phyloP scores from a whole-genome alignment of 1,140 invertebrate genomes.

The Drosophila rufa region DNA sequence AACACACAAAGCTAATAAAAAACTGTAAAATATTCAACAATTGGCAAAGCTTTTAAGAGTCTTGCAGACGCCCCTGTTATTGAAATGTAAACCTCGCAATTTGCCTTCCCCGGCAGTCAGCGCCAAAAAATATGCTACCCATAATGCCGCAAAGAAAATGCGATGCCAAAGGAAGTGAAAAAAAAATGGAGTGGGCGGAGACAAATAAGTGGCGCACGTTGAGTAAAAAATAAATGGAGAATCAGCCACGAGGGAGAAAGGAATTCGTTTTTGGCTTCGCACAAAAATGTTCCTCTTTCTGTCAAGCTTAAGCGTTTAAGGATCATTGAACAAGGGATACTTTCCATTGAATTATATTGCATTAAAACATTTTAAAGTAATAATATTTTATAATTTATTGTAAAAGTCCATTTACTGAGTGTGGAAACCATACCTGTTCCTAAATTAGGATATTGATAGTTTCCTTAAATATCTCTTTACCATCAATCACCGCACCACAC shows the following conservation, averaged over 20 bases:
- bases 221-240: conserved; percentile 17
- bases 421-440: background rate
- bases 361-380: background rate
- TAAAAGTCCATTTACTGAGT: too few relatives aligned
- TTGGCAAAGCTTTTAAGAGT: conserved; percentile 77
- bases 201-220: conserved; percentile 41
- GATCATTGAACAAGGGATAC: background rate
- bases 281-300: conserved; percentile 13
- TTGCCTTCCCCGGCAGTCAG: conserved; percentile 24
- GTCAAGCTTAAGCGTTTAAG: conserved; percentile 20
- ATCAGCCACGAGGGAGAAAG: background rate
- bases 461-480: conserved; percentile 28
- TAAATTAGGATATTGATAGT: conserved; percentile 15
- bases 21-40: conserved; percentile 79
- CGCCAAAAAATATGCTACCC: conserved; percentile 55
- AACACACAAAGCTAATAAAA: conserved; percentile 76
- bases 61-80: conserved; percentile 46
- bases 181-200: conserved; percentile 13
- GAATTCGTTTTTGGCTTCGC: background rate
- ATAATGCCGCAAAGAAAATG: conserved; percentile 22
- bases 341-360: background rate
- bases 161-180: background rate
- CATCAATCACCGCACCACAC: conserved; percentile 33
- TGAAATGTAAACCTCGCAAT: conserved; percentile 58
- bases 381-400: background rate